phyloP scores from a whole-genome alignment of 2,113 vertebrate genomes.

The Xyliphius kryptos region DNA sequence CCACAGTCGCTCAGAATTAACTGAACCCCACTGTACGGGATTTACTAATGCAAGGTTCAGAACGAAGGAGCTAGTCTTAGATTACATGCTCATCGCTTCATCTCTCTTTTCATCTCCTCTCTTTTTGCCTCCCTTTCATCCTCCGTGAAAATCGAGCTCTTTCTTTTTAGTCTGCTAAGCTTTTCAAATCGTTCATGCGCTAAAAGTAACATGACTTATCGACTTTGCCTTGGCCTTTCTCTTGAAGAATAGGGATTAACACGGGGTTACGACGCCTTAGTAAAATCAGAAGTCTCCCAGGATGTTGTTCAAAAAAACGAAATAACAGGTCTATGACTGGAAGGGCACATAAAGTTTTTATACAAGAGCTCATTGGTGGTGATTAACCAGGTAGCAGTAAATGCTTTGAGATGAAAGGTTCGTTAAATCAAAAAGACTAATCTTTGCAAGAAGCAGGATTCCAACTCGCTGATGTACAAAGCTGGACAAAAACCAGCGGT shows the following conservation, averaged over 20 bases:
- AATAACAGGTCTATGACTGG: no score
- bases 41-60: background rate
- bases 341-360: no score
- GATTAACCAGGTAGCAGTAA: no score
- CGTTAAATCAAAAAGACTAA: no score
- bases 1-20: no score
- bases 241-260: background rate
- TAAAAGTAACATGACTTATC: constrained; percentile 6
- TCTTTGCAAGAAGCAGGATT: background rate
- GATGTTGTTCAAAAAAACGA: no score
- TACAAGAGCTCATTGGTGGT: no score
- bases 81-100: background rate
- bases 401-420: no score
- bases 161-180: background rate
- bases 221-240: background rate
- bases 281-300: no score
- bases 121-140: background rate
- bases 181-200: background rate
- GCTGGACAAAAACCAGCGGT: background rate
- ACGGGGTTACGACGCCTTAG: background rate
- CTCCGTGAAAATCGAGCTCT: constrained; percentile 17
- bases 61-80: constrained; percentile 10
- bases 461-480: background rate
- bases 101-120: background rate
- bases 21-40: background rate